Evolutionary conservation across 1,140 invertebrate species (phyloP), one percentile per base, ranked within the genome.

Genomic region (Lycorma delicatula): DNA sequence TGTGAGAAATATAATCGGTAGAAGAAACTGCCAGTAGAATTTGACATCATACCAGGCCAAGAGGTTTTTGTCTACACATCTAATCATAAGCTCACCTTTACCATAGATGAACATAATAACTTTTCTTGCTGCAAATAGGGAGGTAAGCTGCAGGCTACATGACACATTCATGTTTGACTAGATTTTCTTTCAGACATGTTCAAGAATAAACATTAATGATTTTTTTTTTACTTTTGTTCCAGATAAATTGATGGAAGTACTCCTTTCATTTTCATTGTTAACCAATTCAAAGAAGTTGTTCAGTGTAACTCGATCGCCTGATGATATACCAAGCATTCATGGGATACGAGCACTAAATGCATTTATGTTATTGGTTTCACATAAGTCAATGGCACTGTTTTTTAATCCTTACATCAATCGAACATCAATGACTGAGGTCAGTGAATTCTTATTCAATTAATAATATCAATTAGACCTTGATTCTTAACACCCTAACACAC

Each of bases 371-470:
- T 65, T 87, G 6, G 23, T 83, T 0, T 79, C 82, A 0, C 86
- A 88, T 61, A 87, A 88, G 66, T 83, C 83, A 1, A 82, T 88
- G 81, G 83, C 85, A 0, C 65, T 84, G 59, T 83, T 86, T 31
- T 87, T 83, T 63, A 79, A 78, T 56, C 83, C 85, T 25, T 87
- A 81, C 63, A 65, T 78, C 1, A 87, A 88, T 60, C 79, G 85
- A 59, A 84, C 83, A 1, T 70, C 73, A 38, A 85, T 82, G 78
- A 74, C 80, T 12, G 82, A 82, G 75, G 84, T 86, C n/a, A n/a
- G n/a, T n/a, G n/a, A n/a, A n/a, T n/a, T n/a, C n/a, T n/a, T n/a
- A n/a, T n/a, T n/a, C n/a, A n/a, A n/a, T n/a, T n/a, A n/a, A n/a
- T n/a, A n/a, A n/a, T n/a, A n/a, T n/a, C n/a, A n/a, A n/a, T n/a